phyloP scores from a whole-genome alignment of 2,888 invertebrate species.

The Fragum whitleyi region DNA sequence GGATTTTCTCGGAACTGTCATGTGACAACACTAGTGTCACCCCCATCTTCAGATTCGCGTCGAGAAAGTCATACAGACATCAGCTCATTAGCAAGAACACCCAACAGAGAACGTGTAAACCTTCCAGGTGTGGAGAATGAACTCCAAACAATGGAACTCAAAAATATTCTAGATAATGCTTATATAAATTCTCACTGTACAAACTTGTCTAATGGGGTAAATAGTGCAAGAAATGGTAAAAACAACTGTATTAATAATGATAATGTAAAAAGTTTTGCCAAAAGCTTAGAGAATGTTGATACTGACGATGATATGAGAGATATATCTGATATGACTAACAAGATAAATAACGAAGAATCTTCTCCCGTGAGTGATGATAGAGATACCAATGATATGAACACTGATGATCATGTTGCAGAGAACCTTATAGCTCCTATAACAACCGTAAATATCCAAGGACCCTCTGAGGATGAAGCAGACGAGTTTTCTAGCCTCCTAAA shows the following conservation, averaged over 20 bases:
- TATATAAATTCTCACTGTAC: constrained; percentile 12
- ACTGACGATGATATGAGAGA: background rate
- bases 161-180: constrained; percentile 26
- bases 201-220: background rate
- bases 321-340: background rate
- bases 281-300: background rate
- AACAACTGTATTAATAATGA: background rate
- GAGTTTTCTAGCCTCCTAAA: constrained; percentile 45
- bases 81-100: constrained; percentile 61
- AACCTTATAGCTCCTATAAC: constrained; percentile 8
- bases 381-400: background rate
- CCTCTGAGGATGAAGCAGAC: constrained; percentile 58
- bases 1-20: constrained; percentile 26
- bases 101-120: constrained; percentile 47
- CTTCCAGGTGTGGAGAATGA: constrained; percentile 32
- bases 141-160: constrained; percentile 36
- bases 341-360: background rate
- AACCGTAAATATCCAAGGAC: constrained; percentile 43
- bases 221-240: background rate
- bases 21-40: constrained; percentile 63
- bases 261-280: background rate
- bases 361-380: background rate
- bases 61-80: constrained; percentile 67
- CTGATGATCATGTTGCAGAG: background rate
- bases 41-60: constrained; percentile 65